Percentiles rank a stretch among this genome's conserved stretches.
Conservation (phyloP, 2,797 vertebrate species). For the Myripristis jacobus region DNA sequence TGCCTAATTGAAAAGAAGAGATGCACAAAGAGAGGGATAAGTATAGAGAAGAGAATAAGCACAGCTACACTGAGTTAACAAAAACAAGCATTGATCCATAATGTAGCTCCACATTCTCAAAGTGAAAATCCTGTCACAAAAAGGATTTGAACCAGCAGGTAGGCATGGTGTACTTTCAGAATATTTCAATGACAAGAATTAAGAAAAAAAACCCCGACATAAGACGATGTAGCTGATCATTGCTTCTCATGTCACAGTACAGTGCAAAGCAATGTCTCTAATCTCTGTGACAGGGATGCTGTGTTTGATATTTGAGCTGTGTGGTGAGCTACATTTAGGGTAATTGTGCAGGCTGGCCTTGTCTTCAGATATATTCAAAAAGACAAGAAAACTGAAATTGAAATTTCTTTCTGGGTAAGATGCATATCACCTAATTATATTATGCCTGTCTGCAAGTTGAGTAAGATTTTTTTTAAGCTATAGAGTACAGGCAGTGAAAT, state of each 20-base stretch:
- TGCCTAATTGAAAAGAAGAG: neutral
- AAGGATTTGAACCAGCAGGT: neutral
- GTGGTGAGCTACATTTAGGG: neutral
- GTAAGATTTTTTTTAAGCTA: conserved; percentile 16
- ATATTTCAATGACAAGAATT: conserved; percentile 19
- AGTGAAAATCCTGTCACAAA: neutral
- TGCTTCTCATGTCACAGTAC: conserved; percentile 18
- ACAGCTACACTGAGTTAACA: neutral
- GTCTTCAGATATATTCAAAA: conserved; percentile 13
- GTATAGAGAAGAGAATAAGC: neutral
- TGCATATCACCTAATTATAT: conserved; percentile 37
- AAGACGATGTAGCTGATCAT: neutral
- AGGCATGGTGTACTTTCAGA: neutral
- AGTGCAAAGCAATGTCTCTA: neutral
- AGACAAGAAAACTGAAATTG: conserved; percentile 28
- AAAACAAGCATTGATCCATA: conserved; percentile 26
- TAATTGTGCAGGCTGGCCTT: conserved; percentile 22
- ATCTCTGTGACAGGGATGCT: conserved; percentile 10
- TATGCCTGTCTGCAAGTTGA: conserved; percentile 16
- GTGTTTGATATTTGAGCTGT: conserved; percentile 18
- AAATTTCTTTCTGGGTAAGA: conserved; percentile 17
- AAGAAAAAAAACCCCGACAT: neutral
- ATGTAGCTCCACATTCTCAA: neutral
- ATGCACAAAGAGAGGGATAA: neutral
- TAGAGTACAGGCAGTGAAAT: neutral